Evolutionary conservation across 2,888 invertebrate species (phyloP).

Genomic region (Drosophila dives): DNA sequence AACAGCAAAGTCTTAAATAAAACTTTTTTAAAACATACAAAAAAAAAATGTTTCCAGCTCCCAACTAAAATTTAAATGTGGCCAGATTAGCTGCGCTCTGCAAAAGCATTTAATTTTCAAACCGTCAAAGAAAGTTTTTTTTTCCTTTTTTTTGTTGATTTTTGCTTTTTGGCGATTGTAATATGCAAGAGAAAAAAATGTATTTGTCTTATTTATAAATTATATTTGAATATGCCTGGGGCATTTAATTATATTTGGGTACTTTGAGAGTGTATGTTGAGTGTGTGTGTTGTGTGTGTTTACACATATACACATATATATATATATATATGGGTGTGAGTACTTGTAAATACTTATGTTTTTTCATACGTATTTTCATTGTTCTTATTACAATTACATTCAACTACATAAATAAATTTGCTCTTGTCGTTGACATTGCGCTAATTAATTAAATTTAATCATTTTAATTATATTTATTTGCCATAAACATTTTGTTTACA

Average conservation of each 20-base stretch:
- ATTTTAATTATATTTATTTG: background rate
- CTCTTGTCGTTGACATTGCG: constrained; percentile 14
- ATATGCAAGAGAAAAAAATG: constrained; percentile 34
- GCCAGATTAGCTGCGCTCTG: background rate
- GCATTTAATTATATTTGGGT: constrained; percentile 25
- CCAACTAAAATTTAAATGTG: background rate
- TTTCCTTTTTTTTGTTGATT: constrained; percentile 7
- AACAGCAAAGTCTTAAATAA: background rate
- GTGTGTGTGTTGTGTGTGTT: background rate
- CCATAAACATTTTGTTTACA: background rate
- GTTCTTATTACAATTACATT: constrained; percentile 5
- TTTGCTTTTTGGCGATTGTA: constrained; percentile 27
- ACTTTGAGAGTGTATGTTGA: constrained; percentile 8
- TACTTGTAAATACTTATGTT: background rate
- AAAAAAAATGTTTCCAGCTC: background rate
- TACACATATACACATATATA: background rate
- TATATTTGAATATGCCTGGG: constrained; percentile 45
- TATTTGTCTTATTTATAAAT: constrained; percentile 54
- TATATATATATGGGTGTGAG: background rate
- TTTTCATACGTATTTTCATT: background rate
- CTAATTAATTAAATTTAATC: constrained; percentile 13
- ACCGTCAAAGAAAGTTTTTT: background rate
- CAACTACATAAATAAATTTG: background rate
- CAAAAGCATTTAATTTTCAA: constrained; percentile 7
- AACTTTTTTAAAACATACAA: background rate